These are phyloP conservation scores for Stomorhina lunata DNA, from an alignment of 2,888 invertebrate genomes.

Conservation along the genomic window DNA sequence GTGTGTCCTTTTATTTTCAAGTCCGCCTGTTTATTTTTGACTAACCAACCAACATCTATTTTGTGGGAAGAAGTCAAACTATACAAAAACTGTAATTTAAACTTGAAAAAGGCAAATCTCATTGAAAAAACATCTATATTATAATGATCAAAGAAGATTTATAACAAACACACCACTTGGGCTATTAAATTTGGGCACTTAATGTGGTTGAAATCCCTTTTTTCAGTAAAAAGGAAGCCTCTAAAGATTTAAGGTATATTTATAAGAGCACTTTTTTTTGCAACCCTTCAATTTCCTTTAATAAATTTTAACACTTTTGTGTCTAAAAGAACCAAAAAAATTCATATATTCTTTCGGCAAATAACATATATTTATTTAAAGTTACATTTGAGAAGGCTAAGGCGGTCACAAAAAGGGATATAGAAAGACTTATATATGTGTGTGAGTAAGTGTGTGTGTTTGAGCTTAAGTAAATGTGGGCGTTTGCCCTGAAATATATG, in stretches of 20 bases:
- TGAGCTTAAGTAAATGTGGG: neutral
- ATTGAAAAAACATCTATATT: neutral
- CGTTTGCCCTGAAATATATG: conserved; percentile 28
- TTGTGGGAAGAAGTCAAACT: neutral
- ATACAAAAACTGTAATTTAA: conserved; percentile 27
- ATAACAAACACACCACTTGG: conserved; percentile 39
- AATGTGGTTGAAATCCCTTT: conserved; percentile 44
- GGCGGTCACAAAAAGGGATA: neutral
- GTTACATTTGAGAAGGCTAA: neutral
- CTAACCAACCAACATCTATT: neutral
- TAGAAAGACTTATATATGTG: neutral
- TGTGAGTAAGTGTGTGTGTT: neutral
- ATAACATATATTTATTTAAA: conserved; percentile 31
- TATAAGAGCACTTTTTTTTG: neutral
- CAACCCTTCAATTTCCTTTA: conserved; percentile 30
- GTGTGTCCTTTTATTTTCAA: neutral
- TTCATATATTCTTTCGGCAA: neutral
- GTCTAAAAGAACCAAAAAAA: conserved; percentile 25
- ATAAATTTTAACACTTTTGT: conserved; percentile 47
- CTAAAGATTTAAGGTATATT: neutral
- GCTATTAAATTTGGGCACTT: conserved; percentile 54
- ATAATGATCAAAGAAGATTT: conserved; percentile 48
- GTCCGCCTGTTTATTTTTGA: neutral
- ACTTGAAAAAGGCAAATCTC: neutral
- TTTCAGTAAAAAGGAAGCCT: conserved; percentile 1